Base-by-base conservation (phyloP, 2,888 invertebrate genomes). In the Rotaria magnacalcarata region DNA sequence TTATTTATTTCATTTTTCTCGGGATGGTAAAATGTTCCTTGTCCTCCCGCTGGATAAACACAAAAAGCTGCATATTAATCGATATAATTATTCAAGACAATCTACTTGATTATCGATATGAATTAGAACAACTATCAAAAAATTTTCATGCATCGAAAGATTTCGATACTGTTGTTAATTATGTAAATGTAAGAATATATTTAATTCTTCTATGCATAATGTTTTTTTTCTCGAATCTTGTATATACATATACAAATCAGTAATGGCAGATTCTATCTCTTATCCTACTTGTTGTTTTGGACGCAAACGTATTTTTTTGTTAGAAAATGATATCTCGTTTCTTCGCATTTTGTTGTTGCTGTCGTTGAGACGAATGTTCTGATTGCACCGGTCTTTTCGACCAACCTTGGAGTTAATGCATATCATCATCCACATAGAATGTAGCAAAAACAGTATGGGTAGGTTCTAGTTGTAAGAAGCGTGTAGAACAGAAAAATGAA, bases 351-450 rank as follows among this genome's bases (percentile, higher is more conserved):
- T 54, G 54, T 19, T 34, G 34, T 34, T 56, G 24, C 34, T 34
- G 5, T 34, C 34, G 34, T 41, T 67, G 7, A 41, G 7, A 67
- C 19, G 67, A 67, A 67, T 67, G 4, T 3, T 41, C 6, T 41
- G 34, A 34, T 41, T 34, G 19, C 67, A 34, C 67, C 41, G 34
- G 67, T 34, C 34, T 34, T 67, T 67, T 67, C 4, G 67, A 34
- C 67, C 67, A 67, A 67, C 67, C 67, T 67, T 67, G 67, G 67
- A 27, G 67, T 19, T 67, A 14, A 67, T 34, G 41, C 67, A 67
- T 67, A 34, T 34, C 34, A 34, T 34, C 34, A 67, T 67, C 11
- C 34, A 34, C 67, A 34, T 19, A 67, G 11, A 34, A 67, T 27
- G 14, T 19, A 67, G 34, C 6, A 67, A 50, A 67, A 67, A 67